A percentile compares a stretch with the other conserved stretches of the same genome.
Conservation (phyloP, 2,888 invertebrate genomes). For the Athrips mouffetella region DNA sequence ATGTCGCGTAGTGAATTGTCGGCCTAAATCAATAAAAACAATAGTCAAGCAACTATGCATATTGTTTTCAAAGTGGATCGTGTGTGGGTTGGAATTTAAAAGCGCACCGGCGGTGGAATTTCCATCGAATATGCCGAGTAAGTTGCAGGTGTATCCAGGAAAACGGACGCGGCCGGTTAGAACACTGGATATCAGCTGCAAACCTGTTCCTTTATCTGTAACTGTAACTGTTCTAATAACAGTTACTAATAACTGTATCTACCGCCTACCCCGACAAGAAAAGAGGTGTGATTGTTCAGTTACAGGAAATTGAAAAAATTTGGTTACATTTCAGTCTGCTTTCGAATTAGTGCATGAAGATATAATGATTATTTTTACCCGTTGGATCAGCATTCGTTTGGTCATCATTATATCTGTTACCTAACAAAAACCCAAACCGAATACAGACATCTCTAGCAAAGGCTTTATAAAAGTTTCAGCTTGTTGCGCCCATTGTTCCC, state of each 20-base stretch:
- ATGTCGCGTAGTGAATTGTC: neutral
- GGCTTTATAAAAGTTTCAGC: conserved; percentile 43
- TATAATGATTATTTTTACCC: too few relatives aligned
- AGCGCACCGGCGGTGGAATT: neutral
- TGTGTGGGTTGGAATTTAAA: neutral
- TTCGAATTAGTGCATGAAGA: too few relatives aligned
- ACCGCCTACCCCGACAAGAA: neutral
- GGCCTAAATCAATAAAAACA: neutral
- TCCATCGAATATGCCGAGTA: neutral
- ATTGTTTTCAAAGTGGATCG: neutral
- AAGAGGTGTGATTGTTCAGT: neutral
- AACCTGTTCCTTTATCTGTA: neutral
- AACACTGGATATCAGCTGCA: neutral
- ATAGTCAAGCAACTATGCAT: neutral
- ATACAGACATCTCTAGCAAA: conserved; percentile 17
- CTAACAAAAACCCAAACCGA: neutral
- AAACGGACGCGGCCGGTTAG: neutral
- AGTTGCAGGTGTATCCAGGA: neutral
- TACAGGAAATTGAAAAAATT: too few relatives aligned
- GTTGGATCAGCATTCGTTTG: neutral
- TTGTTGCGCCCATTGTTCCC: conserved; percentile 38
- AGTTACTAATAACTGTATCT: neutral
- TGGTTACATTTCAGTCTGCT: too few relatives aligned
- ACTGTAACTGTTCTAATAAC: neutral
- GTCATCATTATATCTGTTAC: neutral